These are phyloP conservation scores for Pomatostomus ruficeps DNA, from an alignment of 2,113 vertebrate genomes.

Conservation along the genomic window DNA sequence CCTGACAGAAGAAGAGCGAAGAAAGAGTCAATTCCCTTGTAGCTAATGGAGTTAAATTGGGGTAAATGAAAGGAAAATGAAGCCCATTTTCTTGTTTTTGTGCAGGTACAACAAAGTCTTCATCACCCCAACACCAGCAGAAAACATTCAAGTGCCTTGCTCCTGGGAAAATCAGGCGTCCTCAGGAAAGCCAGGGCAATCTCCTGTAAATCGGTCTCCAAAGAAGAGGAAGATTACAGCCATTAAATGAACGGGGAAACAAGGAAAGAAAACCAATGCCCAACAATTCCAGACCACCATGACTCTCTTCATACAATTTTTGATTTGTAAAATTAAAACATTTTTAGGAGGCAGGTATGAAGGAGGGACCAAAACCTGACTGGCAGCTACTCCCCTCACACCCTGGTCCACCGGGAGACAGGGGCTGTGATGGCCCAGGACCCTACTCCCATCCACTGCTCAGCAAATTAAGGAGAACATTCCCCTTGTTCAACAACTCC, in stretches of 20 bases:
- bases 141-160: not conserved
- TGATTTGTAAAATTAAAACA: not conserved
- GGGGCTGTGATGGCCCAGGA: not conserved
- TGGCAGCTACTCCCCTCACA: too few species aligned
- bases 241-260: not conserved
- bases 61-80: not conserved
- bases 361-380: not conserved
- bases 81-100: not conserved
- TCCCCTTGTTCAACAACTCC: not conserved
- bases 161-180: not conserved
- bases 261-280: not conserved
- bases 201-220: not conserved
- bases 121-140: not conserved
- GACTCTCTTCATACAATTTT: not conserved
- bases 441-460: not conserved
- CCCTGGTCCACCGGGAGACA: accelerated
- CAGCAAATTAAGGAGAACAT: not conserved
- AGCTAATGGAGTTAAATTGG: not conserved
- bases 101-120: not conserved
- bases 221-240: not conserved
- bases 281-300: accelerated
- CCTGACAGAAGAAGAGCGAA: not conserved
- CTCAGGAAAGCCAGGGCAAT: not conserved
- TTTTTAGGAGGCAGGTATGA: not conserved
- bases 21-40: not conserved